Percentiles rank a stretch among this genome's conserved stretches.
phyloP scores from a whole-genome alignment of 2,113 vertebrate species.

The Sarotherodon lohbergeri region DNA sequence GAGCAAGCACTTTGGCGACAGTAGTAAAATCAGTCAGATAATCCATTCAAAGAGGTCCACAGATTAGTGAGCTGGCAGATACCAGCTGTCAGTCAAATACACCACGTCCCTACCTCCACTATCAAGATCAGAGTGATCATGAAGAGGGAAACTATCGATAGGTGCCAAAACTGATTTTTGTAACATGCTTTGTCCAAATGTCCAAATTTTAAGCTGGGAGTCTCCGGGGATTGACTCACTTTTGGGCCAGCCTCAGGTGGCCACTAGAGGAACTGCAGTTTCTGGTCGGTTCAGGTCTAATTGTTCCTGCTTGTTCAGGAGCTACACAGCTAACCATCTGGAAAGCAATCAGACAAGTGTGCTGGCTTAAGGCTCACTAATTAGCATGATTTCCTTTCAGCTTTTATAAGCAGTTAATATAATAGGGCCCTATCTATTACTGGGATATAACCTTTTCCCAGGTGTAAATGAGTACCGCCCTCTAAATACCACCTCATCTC shows the following conservation, averaged over 20 bases:
- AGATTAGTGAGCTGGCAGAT: background rate
- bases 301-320: background rate
- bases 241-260: background rate
- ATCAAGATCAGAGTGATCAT: background rate
- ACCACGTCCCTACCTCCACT: rapidly evolving
- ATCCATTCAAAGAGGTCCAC: background rate
- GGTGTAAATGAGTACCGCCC: background rate
- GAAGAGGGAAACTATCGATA: background rate
- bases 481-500: background rate
- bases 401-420: background rate
- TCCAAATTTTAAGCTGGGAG: background rate
- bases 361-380: background rate
- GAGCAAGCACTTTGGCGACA: no score
- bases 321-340: background rate
- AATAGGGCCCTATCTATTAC: background rate
- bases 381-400: background rate
- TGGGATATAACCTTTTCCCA: background rate
- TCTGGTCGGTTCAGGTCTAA: background rate
- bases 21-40: rapidly evolving
- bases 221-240: background rate
- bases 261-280: background rate
- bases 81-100: background rate
- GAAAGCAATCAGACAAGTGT: background rate
- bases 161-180: background rate
- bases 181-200: background rate